Evolutionary conservation across 2,113 vertebrate genomes (phyloP), one percentile per base, ranked within the genome.

Genomic region (Zosterops borbonicus): DNA sequence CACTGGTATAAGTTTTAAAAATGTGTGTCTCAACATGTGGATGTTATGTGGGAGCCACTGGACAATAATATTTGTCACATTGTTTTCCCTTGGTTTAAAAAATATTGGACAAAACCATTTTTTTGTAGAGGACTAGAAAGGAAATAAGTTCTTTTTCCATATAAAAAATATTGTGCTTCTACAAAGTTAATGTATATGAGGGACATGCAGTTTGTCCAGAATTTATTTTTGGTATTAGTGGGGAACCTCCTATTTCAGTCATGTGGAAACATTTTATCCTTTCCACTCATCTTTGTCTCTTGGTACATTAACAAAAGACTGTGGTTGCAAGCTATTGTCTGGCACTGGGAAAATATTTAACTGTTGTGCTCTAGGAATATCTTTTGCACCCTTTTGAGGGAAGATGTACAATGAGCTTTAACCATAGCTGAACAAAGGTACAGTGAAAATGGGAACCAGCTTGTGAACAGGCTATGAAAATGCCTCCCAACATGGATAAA

Each of bases 311-410:
- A 81, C 42, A 42, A 85, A 68, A 95, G 53, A 16, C 44, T 91
- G 84, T 91, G 90, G 92, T 87, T 94, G 78, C 62, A 96, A 87
- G 15, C 73, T 82, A 50, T 94, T 94, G 89, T 89, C 80, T 69
- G 78, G 73, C 37, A 75, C 33, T 78, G 69, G 33, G 53, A 89
- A 95, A 94, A 29, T 73, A 96, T 87, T 91, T 53, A 70, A 73
- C 25, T 91, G 23, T 39, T 87, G 27, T 83, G 20, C 67, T 87
- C 44, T 56, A 85, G 49, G 58, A 91, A 91, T 49, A 41, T 11
- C 27, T 52, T 91, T 79, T 68, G 33, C 46, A 64, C 53, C 65
- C 56, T 76, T 71, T 90, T 88, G 33, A 91, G 41, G 59, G 78
- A 85, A 69, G 24, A 71, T 42, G 37, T 49, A 76, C 62, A 83